These are phyloP conservation scores for Tapirus indicus DNA, from an alignment of 2,797 vertebrate species.

Conservation along the genomic window DNA sequence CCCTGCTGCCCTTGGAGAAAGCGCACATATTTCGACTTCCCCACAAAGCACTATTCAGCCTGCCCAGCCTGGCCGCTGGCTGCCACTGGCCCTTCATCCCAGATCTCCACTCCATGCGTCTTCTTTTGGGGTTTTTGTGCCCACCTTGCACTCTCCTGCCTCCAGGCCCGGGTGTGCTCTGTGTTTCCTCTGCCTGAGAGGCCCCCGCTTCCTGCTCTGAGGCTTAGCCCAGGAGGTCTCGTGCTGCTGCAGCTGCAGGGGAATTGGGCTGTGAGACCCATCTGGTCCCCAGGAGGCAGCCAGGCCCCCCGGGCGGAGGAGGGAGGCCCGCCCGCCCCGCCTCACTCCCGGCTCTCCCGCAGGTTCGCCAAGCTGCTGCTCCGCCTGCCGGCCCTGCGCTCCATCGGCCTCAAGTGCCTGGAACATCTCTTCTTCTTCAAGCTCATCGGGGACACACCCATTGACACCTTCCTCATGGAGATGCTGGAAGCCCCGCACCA, in stretches of 20 bases:
- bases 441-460: slow-evolving; percentile 99
- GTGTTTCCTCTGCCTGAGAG: fast-evolving
- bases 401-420: slow-evolving; percentile 99
- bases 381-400: slow-evolving; percentile 97
- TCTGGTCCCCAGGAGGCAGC: background rate
- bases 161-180: background rate
- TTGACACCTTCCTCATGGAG: slow-evolving; percentile 99
- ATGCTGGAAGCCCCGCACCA: slow-evolving; percentile 99
- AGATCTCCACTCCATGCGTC: fast-evolving
- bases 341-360: background rate
- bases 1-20: fast-evolving
- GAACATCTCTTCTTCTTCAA: slow-evolving; percentile 99
- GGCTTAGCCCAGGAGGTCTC: background rate
- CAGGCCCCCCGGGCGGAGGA: fast-evolving
- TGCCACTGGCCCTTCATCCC: fast-evolving
- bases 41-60: fast-evolving
- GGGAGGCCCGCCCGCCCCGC: fast-evolving
- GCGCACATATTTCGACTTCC: fast-evolving
- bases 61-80: fast-evolving
- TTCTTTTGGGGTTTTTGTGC: fast-evolving
- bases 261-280: fast-evolving
- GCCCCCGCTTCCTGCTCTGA: fast-evolving
- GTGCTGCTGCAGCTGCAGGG: background rate
- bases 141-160: fast-evolving
- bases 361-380: slow-evolving; percentile 98